phyloP scores from a whole-genome alignment of 2,113 vertebrate genomes.

The Odobenus rosmarus region DNA sequence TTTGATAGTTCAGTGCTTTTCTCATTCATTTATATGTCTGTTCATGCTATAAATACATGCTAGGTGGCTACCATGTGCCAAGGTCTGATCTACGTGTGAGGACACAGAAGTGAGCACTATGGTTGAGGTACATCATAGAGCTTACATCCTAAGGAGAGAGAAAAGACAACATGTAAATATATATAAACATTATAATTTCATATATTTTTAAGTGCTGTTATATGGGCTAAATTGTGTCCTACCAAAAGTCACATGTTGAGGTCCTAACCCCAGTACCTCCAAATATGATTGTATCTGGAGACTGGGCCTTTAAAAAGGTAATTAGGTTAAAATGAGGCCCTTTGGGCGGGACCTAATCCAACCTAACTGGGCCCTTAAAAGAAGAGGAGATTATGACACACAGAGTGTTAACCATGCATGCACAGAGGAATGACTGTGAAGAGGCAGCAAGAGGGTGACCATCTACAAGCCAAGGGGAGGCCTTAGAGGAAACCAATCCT shows the following conservation, averaged over 20 bases:
- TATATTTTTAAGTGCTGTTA: neutral
- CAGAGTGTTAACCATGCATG: neutral
- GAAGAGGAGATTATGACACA: neutral
- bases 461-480: neutral
- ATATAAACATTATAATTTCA: neutral
- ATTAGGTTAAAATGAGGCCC: neutral
- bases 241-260: neutral
- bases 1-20: conserved; percentile 35
- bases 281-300: neutral
- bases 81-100: neutral
- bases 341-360: neutral
- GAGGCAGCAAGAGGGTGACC: neutral
- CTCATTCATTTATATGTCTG: neutral
- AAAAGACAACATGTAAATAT: neutral
- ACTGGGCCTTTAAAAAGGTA: neutral
- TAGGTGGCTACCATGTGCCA: neutral
- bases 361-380: neutral
- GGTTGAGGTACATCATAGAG: neutral
- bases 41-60: conserved; percentile 1
- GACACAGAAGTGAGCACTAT: neutral
- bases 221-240: neutral
- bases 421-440: neutral
- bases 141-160: neutral
- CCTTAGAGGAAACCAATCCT: neutral
- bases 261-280: neutral